These are phyloP conservation scores for Sogatella furcifera DNA, from an alignment of 1,140 invertebrate species.

Conservation along the genomic window DNA sequence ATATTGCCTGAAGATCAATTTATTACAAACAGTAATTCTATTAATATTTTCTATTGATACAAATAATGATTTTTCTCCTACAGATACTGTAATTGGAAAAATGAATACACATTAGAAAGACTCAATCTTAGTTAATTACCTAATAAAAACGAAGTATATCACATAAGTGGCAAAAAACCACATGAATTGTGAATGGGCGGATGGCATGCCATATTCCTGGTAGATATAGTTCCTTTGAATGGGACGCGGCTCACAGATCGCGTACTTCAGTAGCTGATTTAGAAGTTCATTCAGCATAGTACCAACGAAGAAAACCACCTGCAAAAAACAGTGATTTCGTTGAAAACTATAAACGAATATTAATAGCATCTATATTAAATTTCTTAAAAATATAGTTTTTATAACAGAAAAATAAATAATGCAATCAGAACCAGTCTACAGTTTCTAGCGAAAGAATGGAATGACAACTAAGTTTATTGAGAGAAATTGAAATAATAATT, in stretches of 20 bases:
- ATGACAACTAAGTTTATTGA: no score
- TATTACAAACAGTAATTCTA: not conserved
- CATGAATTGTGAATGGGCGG: conserved; percentile 83
- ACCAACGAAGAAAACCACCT: conserved; percentile 80
- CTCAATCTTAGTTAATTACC: conserved; percentile 38
- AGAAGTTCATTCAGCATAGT: conserved; percentile 65
- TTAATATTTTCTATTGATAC: not conserved
- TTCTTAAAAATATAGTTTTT: no score
- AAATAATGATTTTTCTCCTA: not conserved
- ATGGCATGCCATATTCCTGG: conserved; percentile 90
- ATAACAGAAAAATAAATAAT: no score
- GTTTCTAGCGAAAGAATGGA: no score
- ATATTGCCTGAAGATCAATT: no score
- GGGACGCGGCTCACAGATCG: conserved; percentile 70
- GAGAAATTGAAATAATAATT: no score
- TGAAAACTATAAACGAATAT: no score
- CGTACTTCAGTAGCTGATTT: conserved; percentile 74
- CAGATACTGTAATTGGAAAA: conserved; percentile 1
- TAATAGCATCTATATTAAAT: no score
- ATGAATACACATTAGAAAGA: not conserved
- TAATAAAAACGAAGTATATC: conserved; percentile 75
- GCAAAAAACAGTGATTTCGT: conserved; percentile 28
- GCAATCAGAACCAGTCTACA: no score
- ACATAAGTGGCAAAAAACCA: conserved; percentile 86
- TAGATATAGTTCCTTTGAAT: conserved; percentile 52